Percentiles rank a stretch among this genome's conserved stretches.
Conservation (phyloP, 1,140 invertebrate genomes). For the Neotoxoptera formosana region DNA sequence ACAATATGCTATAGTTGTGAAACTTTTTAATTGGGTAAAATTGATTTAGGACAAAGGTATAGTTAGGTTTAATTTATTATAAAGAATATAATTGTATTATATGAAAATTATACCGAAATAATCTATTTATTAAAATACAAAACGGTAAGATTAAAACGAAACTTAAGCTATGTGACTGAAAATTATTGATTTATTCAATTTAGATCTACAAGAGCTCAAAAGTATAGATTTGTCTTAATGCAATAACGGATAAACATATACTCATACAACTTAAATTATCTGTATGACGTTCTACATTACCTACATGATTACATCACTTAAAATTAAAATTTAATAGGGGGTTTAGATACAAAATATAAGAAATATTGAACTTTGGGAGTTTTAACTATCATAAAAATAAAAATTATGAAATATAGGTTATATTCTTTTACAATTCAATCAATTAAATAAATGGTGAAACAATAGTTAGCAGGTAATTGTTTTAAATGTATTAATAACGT, state of each 20-base stretch:
- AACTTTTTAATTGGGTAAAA: not conserved
- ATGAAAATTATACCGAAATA: too few relatives aligned
- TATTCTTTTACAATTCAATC: not conserved
- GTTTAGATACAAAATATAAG: not conserved
- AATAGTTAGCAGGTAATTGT: not conserved
- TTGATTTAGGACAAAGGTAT: too few relatives aligned
- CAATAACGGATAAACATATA: not conserved
- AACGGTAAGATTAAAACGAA: too few relatives aligned
- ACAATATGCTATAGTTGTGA: too few relatives aligned
- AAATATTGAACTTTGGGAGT: not conserved
- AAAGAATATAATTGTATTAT: too few relatives aligned
- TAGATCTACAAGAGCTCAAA: not conserved
- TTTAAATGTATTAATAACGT: not conserved
- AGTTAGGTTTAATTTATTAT: too few relatives aligned
- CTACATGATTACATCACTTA: not conserved
- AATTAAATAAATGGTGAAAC: not conserved
- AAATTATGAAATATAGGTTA: not conserved
- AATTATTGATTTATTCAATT: not conserved
- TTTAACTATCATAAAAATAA: not conserved
- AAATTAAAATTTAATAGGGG: not conserved
- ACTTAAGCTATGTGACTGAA: not conserved
- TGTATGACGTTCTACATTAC: not conserved
- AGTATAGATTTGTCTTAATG: not conserved
- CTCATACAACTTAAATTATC: not conserved
- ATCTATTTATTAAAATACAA: too few relatives aligned